Base-by-base conservation (phyloP, 1,140 invertebrate genomes). In the Ladona fulva region DNA sequence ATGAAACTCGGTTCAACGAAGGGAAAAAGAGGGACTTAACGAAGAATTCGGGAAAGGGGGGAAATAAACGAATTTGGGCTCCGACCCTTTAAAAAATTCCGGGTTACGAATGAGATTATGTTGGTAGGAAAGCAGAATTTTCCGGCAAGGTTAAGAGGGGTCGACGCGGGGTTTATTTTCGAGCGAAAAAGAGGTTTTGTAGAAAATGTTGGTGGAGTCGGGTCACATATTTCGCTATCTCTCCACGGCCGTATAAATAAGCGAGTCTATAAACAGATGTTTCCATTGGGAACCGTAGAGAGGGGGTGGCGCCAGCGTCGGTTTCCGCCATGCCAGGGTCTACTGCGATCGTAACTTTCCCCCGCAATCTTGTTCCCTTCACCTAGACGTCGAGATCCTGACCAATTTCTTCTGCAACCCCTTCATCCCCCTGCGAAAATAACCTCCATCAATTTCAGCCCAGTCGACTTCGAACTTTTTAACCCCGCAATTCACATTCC, bases 261-360 rank as follows among this genome's bases (percentile, higher is more conserved):
- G 52, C 52, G 52, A 66, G 52, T 66, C 52, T 66, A 66, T 66
- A 66, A 66, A 66, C 52, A 66, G 52, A 66, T 66, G 52, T 66
- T 66, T 16, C 52, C 52, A 66, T 66, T 3, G 52, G 52, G 52
- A 66, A 12, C 52, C 52, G 52, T 66, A 19, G 52, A 16, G 29
- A 12, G 52, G 5, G 52, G 52, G 14, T 6, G 12, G 52, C 52
- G 12, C 52, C 14, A 66, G 52, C 12, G 3, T 12, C 52, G 12
- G 12, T 19, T 19, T 19, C 19, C 44, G 44, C 44, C 44, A 52
- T 19, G 44, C 44, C 10, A 66, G 52, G 52, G 3, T 12, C 12
- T 22, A 66, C n/a, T 6, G 14, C 16, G 52, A 66, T 66, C 52
- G 52, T 66, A 66, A 66, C 52, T 66, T 66, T 66, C 52, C 16